Percentiles rank a stretch among this genome's conserved stretches.
Conservation (phyloP, 2,888 invertebrate genomes). For the Bruchidius siliquastri region DNA sequence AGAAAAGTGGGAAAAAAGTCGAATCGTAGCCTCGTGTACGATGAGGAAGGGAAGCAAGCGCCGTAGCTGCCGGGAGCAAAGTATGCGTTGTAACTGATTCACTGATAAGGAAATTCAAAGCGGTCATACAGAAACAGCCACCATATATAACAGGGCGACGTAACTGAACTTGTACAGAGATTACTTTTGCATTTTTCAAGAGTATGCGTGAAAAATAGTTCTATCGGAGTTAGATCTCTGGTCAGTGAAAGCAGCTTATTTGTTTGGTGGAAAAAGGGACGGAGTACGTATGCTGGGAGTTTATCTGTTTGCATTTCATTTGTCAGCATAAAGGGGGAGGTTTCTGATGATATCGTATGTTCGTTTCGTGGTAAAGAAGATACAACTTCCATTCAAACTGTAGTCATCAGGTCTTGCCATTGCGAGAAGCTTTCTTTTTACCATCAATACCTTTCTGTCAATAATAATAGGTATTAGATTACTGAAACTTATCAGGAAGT, state of each 20-base stretch:
- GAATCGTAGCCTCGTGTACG: background rate
- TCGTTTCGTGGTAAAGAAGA: background rate
- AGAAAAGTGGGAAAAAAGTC: background rate
- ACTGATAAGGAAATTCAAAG: conserved; percentile 12
- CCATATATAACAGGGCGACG: background rate
- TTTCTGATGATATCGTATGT: background rate
- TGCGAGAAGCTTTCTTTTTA: background rate
- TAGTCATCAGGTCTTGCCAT: too few species aligned
- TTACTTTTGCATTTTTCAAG: conserved; percentile 37
- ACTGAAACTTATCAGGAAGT: background rate
- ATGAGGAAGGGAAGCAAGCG: background rate
- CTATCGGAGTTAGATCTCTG: conserved; percentile 37
- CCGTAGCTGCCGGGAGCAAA: background rate
- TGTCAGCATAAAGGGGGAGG: background rate
- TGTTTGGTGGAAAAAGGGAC: background rate
- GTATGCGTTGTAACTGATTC: conserved; percentile 7
- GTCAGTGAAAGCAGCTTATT: conserved; percentile 13
- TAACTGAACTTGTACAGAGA: conserved; percentile 21
- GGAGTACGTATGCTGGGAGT: background rate
- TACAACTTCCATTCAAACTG: background rate
- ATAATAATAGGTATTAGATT: background rate
- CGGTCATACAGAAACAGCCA: conserved; percentile 7
- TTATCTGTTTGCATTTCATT: conserved; percentile 18
- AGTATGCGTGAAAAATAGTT: conserved; percentile 34
- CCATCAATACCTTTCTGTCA: background rate